Evolutionary conservation across 2,113 vertebrate species (phyloP), one percentile per base, ranked within the genome.

Genomic region (Phalacrocorax brasilianus): DNA sequence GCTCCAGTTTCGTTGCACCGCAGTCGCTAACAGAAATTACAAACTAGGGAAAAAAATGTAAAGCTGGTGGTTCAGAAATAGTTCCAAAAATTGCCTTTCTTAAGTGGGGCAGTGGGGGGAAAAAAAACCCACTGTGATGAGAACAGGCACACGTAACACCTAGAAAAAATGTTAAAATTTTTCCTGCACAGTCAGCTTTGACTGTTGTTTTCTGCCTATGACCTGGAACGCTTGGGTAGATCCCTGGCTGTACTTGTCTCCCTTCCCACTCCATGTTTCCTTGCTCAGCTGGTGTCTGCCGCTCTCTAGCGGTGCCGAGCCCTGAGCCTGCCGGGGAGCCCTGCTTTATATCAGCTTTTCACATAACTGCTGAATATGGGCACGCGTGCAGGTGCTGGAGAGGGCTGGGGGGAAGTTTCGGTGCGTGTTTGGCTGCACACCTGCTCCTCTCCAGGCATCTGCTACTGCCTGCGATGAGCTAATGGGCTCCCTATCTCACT

Each of bases 271-370:
- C 20, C 1, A 0, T 5, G 42, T 45, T 30, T 5, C n/a, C 20
- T 26, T 7, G 14, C 70, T 13, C 0, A 0, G 14, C 30, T 19
- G 89, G 77, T 82, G 77, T 81, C 77, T 97, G 96, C 81, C 27
- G 95, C 95, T 91, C 95, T 75, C 89, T 96, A 87, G 91, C 6
- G 96, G 93, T 52, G 67, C 86, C 3, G 32, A 70, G 55, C 55
- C 47, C 13, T 1, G 11, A 9, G 71, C 49, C 55, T n/a, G 11
- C 35, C 0, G 2, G 24, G 32, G 30, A 75, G 47, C 15, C 11
- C 22, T 0, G 20, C 62, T 30, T 28, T 2, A 3, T 30, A 27
- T 26, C 66, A 6, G 20, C 19, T 35, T 6, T 6, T 10, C 9
- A 0, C 23, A 1, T 4, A 40, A 10, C 15, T 13, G n/a, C 53